Percentiles rank a stretch among this genome's conserved stretches.
phyloP scores from a whole-genome alignment of 2,888 invertebrate genomes.

The Cataglyphis livida region DNA sequence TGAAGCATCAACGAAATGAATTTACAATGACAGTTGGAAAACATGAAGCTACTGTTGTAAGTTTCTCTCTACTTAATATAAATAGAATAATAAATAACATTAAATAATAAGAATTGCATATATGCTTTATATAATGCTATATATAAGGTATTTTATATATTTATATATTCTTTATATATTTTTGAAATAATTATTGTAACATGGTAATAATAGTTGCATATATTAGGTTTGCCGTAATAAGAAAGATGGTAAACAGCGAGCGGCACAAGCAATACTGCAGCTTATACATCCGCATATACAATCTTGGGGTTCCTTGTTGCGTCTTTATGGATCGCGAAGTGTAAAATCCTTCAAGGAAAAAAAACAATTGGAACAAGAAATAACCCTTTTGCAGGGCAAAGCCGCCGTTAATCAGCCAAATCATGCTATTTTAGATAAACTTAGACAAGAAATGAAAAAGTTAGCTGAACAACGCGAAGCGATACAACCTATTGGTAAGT shows the following conservation, averaged over 20 bases:
- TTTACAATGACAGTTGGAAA: slow-evolving; percentile 98
- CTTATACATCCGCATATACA: slow-evolving; percentile 97
- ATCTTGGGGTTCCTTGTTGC: slow-evolving; percentile 97
- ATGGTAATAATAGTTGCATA: background rate
- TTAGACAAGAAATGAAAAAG: slow-evolving; percentile 93
- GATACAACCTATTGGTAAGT: slow-evolving; percentile 87
- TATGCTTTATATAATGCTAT: background rate
- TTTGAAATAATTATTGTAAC: background rate
- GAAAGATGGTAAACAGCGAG: slow-evolving; percentile 97
- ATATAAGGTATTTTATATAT: background rate
- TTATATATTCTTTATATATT: background rate
- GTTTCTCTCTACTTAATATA: slow-evolving; percentile 55
- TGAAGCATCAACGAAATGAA: slow-evolving; percentile 96
- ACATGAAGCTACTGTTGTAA: slow-evolving; percentile 93
- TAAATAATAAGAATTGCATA: background rate
- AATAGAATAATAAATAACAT: slow-evolving; percentile 2
- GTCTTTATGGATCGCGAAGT: slow-evolving; percentile 96
- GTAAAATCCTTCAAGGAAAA: slow-evolving; percentile 97
- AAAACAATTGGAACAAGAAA: slow-evolving; percentile 96
- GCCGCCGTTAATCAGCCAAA: slow-evolving; percentile 96
- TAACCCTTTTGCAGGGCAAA: slow-evolving; percentile 95
- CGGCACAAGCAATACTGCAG: slow-evolving; percentile 96
- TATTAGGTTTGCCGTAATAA: slow-evolving; percentile 95
- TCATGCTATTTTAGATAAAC: slow-evolving; percentile 94
- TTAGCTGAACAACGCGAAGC: slow-evolving; percentile 88